Percentiles rank a stretch among this genome's conserved stretches.
Conservation (phyloP, 2,888 invertebrate genomes). For the Crocallis elinguaria region DNA sequence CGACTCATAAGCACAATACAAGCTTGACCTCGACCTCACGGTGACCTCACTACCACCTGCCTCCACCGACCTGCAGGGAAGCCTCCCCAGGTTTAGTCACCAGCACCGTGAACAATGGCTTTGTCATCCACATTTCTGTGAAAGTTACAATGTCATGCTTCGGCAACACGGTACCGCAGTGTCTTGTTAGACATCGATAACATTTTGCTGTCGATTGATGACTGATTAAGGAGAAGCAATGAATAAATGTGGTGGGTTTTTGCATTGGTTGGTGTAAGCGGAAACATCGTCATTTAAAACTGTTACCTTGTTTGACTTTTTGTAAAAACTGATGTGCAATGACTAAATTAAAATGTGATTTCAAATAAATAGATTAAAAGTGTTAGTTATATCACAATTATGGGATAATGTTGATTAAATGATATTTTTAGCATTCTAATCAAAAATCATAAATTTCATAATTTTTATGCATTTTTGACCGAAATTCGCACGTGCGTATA, state of each 20-base stretch:
- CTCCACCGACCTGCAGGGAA: conserved; percentile 53
- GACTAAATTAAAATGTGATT: neutral
- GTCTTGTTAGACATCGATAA: conserved; percentile 23
- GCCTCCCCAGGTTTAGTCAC: conserved; percentile 71
- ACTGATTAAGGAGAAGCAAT: conserved; percentile 31
- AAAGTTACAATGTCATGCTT: conserved; percentile 54
- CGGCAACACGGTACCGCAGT: conserved; percentile 29
- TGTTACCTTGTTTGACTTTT: no score
- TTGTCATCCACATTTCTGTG: conserved; percentile 66
- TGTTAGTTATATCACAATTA: no score
- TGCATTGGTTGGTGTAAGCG: conserved; percentile 11
- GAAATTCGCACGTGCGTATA: no score
- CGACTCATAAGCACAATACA: conserved; percentile 44
- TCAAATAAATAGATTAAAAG: no score
- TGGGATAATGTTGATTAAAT: no score
- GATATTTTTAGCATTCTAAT: no score
- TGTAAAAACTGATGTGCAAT: no score
- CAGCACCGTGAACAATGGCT: conserved; percentile 69
- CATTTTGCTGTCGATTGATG: conserved; percentile 25
- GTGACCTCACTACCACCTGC: conserved; percentile 48
- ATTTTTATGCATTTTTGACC: no score
- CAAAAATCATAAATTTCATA: no score
- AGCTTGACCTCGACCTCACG: conserved; percentile 56
- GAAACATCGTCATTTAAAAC: conserved; percentile 3
- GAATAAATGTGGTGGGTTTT: conserved; percentile 20